phyloP scores from a whole-genome alignment of 1,140 invertebrate genomes.

The Rhagoletis pomonella region DNA sequence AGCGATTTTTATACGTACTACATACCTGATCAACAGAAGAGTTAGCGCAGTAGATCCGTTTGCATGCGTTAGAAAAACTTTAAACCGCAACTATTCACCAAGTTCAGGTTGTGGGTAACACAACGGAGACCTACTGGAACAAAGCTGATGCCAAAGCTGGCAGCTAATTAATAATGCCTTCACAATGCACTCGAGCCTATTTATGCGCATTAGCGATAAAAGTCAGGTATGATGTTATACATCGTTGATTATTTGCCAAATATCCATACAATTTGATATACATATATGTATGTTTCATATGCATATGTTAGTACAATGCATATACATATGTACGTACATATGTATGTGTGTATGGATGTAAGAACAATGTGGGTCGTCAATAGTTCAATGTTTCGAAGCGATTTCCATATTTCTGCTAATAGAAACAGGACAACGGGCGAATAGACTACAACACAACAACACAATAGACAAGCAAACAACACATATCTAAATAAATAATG shows the following conservation, averaged over 20 bases:
- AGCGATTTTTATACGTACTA: slow-evolving; percentile 43
- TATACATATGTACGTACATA: not conserved
- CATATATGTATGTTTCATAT: not conserved
- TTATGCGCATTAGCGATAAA: slow-evolving; percentile 50
- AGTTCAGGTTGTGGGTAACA: not conserved
- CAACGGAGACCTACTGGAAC: not conserved
- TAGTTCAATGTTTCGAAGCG: slow-evolving; percentile 13
- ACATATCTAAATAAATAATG: slow-evolving; percentile 40
- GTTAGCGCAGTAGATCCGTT: not conserved
- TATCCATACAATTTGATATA: not conserved
- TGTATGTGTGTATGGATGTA: not conserved
- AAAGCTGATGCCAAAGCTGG: slow-evolving; percentile 2
- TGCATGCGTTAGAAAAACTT: not conserved
- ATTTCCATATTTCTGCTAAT: not conserved
- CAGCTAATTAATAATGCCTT: slow-evolving; percentile 44
- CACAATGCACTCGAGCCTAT: slow-evolving; percentile 11
- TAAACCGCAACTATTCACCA: slow-evolving; percentile 16
- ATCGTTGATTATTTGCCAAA: slow-evolving; percentile 43
- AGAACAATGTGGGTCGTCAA: not conserved
- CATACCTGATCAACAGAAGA: not conserved
- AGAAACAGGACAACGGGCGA: not conserved
- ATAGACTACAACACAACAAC: not conserved
- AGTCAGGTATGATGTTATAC: slow-evolving; percentile 52
- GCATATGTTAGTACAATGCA: too few relatives aligned
- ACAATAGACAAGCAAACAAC: slow-evolving; percentile 29